A percentile compares a stretch with the other conserved stretches of the same genome.
Evolutionary conservation across 1,140 invertebrate species (phyloP).

Genomic region (Caenorhabditis elegans): DNA sequence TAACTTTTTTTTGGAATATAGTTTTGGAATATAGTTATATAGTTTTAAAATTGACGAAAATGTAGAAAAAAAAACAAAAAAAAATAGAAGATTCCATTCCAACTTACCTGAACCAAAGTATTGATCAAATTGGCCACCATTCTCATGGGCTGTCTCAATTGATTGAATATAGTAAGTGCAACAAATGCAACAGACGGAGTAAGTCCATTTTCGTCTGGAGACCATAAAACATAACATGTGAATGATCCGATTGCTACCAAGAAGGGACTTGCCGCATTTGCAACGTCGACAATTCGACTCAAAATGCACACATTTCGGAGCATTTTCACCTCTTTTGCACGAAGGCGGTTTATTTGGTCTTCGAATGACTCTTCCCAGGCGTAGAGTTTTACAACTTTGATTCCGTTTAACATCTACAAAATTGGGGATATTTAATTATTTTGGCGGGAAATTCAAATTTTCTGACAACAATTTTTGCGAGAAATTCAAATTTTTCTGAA

Average conservation of each 20-base stretch:
- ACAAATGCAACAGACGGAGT: conserved; percentile 73
- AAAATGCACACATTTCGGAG: conserved; percentile 12
- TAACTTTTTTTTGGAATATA: too few species aligned
- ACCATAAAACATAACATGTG: not conserved
- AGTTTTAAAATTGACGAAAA: too few species aligned
- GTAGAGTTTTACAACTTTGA: conserved; percentile 40
- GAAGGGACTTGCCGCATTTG: not conserved
- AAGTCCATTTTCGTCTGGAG: conserved; percentile 57
- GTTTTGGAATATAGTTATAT: too few species aligned
- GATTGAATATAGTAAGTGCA: conserved; percentile 72
- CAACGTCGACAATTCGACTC: conserved; percentile 5
- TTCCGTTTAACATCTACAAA: conserved; percentile 34
- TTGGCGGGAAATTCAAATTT: too few species aligned
- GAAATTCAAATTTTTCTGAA: too few species aligned
- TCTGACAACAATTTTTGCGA: too few species aligned
- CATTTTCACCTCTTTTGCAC: conserved; percentile 20
- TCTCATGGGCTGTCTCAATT: conserved; percentile 66
- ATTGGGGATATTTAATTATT: too few species aligned
- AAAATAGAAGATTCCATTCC: too few species aligned
- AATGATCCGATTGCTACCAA: conserved; percentile 5
- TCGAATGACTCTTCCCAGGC: conserved; percentile 45
- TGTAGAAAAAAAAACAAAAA: too few species aligned
- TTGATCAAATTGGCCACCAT: conserved; percentile 36
- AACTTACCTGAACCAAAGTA: conserved; percentile 26
- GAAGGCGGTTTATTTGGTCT: conserved; percentile 38